phyloP scores from a whole-genome alignment of 2,113 vertebrate species.

The Acanthisitta chloris region DNA sequence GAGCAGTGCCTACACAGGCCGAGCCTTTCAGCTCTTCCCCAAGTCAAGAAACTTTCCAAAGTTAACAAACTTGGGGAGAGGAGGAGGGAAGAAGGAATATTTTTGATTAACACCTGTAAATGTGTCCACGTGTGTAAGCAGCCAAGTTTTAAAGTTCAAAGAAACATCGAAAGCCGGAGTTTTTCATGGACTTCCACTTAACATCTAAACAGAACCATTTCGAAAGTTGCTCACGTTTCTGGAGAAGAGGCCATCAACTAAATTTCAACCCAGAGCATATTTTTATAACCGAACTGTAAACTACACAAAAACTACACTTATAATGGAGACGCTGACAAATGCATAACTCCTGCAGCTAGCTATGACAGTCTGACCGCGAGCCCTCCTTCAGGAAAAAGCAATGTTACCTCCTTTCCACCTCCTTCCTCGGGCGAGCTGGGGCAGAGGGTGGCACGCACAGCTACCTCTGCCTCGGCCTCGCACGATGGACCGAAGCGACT shows the following conservation, averaged over 20 bases:
- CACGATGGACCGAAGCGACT: not conserved
- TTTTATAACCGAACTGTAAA: not conserved
- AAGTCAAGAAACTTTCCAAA: too few relatives aligned
- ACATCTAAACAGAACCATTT: not conserved
- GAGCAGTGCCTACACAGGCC: not conserved
- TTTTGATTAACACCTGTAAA: not conserved
- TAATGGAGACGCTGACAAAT: constrained; percentile 49
- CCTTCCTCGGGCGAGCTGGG: not conserved
- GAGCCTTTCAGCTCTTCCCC: not conserved
- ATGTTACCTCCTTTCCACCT: not conserved
- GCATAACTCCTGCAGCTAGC: not conserved
- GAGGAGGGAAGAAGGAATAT: rapidly evolving
- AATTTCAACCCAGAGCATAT: not conserved
- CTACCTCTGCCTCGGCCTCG: not conserved
- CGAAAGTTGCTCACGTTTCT: not conserved
- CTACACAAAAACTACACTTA: not conserved
- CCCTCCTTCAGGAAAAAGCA: not conserved
- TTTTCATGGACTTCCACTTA: not conserved
- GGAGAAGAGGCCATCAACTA: not conserved
- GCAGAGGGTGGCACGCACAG: not conserved
- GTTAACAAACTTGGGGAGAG: not conserved
- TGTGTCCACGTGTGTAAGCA: not conserved
- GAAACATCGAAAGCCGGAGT: not conserved
- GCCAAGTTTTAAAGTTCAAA: not conserved
- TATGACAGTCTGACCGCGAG: constrained; percentile 13